Percentiles rank a stretch among this genome's conserved stretches.
These are phyloP conservation scores for Psilopsiagon aurifrons DNA, from an alignment of 2,113 vertebrate species.

Conservation along the genomic window DNA sequence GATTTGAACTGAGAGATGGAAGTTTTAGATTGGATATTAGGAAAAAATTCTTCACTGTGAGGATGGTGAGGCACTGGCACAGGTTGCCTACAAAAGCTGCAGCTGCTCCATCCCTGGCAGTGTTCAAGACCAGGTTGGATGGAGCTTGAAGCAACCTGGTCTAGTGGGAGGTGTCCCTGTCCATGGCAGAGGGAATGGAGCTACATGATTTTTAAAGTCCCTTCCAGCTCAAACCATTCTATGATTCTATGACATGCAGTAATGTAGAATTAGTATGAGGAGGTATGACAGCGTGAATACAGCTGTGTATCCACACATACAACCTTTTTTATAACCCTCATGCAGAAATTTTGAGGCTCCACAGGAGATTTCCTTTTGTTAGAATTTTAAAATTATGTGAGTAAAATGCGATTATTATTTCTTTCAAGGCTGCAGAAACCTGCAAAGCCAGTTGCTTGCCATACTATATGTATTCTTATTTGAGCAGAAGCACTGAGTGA, in stretches of 20 bases:
- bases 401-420: background rate
- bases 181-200: background rate
- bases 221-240: background rate
- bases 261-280: background rate
- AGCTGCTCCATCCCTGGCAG: background rate
- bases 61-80: background rate
- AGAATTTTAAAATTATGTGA: background rate
- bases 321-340: background rate
- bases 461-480: background rate
- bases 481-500: background rate
- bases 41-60: background rate
- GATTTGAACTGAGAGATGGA: background rate
- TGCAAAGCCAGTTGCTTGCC: background rate
- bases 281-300: background rate
- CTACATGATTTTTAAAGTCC: background rate
- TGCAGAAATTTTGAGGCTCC: background rate
- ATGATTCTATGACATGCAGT: background rate
- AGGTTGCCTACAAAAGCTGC: background rate
- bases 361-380: background rate
- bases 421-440: background rate
- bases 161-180: background rate
- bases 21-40: background rate
- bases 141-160: background rate
- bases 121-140: background rate
- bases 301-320: accelerated